Evolutionary conservation across 53 echinoderm and acorn worm species (phyloP), one percentile per base, ranked within the genome.

Genomic region (Arbacia lixula): DNA sequence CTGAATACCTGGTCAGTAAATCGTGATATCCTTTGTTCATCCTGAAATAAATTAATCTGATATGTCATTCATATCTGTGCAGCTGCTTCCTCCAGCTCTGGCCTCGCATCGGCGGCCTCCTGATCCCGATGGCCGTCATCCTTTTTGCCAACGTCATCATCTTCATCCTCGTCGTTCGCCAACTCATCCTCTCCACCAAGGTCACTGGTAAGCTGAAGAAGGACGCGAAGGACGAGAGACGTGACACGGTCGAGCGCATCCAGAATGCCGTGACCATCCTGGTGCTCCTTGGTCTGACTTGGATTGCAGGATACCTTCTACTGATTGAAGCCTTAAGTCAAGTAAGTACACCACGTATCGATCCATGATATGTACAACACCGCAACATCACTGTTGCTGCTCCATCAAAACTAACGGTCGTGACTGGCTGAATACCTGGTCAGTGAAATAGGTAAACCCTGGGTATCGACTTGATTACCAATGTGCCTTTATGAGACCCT

Each of bases 191-290:
- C 4, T 77, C 77, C 12, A 16, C 77, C 55, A 33, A 39, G 35
- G 30, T 77, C 4, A 24, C 21, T 28, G 77, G 77, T 24, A 77
- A 77, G 36, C 3, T 60, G 11, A 77, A 58, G 40, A 77, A 77
- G 40, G 77, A 60, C 39, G 58, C 36, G 9, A 36, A 60, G 0
- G 77, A 24, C 34, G 39, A 39, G 26, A 57, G 77, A 5, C 11
- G 55, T 5, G 77, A 77, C 57, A 77, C 60, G 24, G 35, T 77
- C 20, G 77, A 77, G 39, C 77, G 77, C 40, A 38, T 77, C 27
- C 34, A 77, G 41, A 77, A 77, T 27, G 77, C 77, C n/a, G 17
- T 60, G 5, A 60, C 77, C 22, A 77, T 77, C 58, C 19, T 77
- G 39, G 38, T 77, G 0, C 36, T 77, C 57, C 60, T 77, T 1